A percentile compares a stretch with the other conserved stretches of the same genome.
Conservation (phyloP, 2,888 invertebrate genomes). For the Catocala sponsa region DNA sequence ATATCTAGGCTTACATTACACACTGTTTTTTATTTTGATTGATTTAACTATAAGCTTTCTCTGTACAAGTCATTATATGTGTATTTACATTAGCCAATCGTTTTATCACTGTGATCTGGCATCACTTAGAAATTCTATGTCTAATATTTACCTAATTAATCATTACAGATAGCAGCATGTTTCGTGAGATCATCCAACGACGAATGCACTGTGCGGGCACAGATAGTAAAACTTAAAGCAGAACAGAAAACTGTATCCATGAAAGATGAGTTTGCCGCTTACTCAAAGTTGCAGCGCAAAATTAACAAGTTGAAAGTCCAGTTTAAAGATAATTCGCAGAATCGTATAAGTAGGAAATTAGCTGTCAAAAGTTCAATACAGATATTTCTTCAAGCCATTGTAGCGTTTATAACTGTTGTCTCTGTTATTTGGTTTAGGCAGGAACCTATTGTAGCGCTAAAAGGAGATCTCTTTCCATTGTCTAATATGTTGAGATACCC, state of each 20-base stretch:
- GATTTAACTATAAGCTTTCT: too few species aligned
- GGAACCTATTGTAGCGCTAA: slow-evolving; percentile 77
- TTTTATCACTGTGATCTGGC: too few species aligned
- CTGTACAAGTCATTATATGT: too few species aligned
- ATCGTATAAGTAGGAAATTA: slow-evolving; percentile 72
- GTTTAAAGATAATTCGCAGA: slow-evolving; percentile 76
- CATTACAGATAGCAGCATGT: slow-evolving; percentile 83
- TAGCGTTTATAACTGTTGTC: slow-evolving; percentile 68
- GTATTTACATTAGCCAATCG: too few species aligned
- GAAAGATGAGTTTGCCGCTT: slow-evolving; percentile 89
- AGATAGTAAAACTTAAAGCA: slow-evolving; percentile 75
- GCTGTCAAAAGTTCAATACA: slow-evolving; percentile 77
- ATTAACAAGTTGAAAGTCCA: slow-evolving; percentile 85
- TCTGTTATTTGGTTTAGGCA: slow-evolving; percentile 80
- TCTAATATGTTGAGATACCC: slow-evolving; percentile 76
- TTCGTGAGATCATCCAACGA: slow-evolving; percentile 77
- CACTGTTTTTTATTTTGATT: too few species aligned
- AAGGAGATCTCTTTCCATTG: slow-evolving; percentile 78
- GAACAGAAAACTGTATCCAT: slow-evolving; percentile 85
- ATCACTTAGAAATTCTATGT: neutral
- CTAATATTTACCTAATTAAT: slow-evolving; percentile 2
- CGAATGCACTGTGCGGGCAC: slow-evolving; percentile 75
- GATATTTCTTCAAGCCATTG: slow-evolving; percentile 68
- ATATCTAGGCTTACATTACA: too few species aligned
- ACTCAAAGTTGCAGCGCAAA: slow-evolving; percentile 88